Base-by-base conservation (phyloP, 2,888 invertebrate species). In the Baronia brevicornis region DNA sequence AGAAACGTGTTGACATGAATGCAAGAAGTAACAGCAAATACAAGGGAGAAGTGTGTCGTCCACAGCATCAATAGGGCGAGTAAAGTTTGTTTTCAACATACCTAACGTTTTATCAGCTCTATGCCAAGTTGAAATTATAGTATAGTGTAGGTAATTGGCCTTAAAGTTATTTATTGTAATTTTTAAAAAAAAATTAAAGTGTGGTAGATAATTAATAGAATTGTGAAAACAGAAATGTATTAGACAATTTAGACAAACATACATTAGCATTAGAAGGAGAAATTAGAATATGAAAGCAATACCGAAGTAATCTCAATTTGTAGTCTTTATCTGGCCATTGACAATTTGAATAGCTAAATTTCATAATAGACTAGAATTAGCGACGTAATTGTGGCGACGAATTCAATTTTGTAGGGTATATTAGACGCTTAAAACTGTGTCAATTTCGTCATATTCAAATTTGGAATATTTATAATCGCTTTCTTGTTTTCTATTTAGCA, bases 11-110 rank as follows among this genome's bases (percentile, higher is more conserved):
- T 62, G 58, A 62, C 33, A 29, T 30, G 38, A 42, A 44, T 40
- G 51, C 60, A 73, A 68, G 70, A 70, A 56, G 59, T 36, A 56
- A 63, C 68, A 60, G 64, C 71, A 62, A 68, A 66, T 56, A 49
- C 68, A 61, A 62, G 70, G 60, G 64, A 58, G 67, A 62, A 70
- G 69, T 57, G 51, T 51, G 70, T 62, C 68, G 65, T 56, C 78
- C 60, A 51, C 71, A 59, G 51, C 79, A 64, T 44, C 51, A 59
- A 59, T 79, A 80, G 80, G 82, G 84, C 84, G 82, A 84, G 84
- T 84, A 84, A 84, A 51, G 45, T 73, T 78, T 73, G 62, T 57
- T 61, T 71, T 68, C 61, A 75, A 72, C 67, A 66, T 73, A 69
- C 60, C 58, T 54, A 51, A 55, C 63, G 60, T 73, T 78, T 75